Evolutionary conservation across 2,888 invertebrate genomes (phyloP), one percentile per base, ranked within the genome.

Genomic region (Aromia moschata): DNA sequence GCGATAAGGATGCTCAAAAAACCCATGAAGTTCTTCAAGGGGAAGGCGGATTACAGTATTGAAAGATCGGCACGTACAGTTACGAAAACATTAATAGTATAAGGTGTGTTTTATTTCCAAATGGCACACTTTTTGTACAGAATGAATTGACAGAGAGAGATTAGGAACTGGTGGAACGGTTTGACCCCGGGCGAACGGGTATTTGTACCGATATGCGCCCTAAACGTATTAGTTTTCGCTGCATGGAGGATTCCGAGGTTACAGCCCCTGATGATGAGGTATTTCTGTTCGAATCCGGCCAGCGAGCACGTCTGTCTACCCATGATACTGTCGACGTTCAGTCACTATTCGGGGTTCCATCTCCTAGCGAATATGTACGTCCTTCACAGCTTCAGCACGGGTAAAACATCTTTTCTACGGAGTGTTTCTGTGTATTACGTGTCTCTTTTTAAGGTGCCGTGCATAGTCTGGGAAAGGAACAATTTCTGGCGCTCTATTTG

Each of bases 311-410:
- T 89, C 45, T 94, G 93, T 78, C 85, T 90, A 81, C 94, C 98
- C 2, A 95, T 98, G 95, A 77, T 97, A 47, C 82, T 97, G 2
- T 95, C 95, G n/a, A 92, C 92, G 25, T 98, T 98, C 81, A 98
- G 97, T 74, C 98, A 98, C 79, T 90, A 91, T 74, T 92, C 92
- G 1, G 80, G 88, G 31, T 82, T 94, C 64, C 98, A 98, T 82
- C 85, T 98, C 59, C 88, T 89, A 69, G 90, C 92, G 52, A 99
- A 99, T 81, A 98, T 99, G 98, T 97, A 93, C 82, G 98, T 96
- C 37, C 83, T 98, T 17, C 92, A 94, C 79, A 93, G 91, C 76
- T 96, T 96, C 76, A 87, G 85, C 56, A 81, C 84, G 68, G 81
- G 85, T 84, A 79, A 71, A 56, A 55, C 46, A 59, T 60, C 31